Percentiles rank a stretch among this genome's conserved stretches.
phyloP scores from a whole-genome alignment of 2,888 invertebrate species.

The Spisula subtruncata region DNA sequence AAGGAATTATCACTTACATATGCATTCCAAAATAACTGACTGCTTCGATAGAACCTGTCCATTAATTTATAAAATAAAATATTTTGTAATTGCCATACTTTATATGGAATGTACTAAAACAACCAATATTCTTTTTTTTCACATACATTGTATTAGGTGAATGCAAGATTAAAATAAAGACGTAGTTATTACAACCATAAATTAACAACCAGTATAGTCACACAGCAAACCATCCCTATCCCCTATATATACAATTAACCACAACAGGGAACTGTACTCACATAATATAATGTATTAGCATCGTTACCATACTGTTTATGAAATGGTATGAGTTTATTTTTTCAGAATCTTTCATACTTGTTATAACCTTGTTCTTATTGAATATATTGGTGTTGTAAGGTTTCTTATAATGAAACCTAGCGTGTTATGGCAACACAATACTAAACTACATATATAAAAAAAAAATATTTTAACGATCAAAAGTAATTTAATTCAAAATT shows the following conservation, averaged over 20 bases:
- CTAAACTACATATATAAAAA: neutral
- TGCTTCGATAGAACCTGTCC: too few relatives aligned
- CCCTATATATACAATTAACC: constrained; percentile 39
- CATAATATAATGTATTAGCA: too few relatives aligned
- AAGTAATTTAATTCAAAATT: neutral
- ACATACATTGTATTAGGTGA: neutral
- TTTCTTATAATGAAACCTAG: too few relatives aligned
- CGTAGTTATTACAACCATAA: neutral
- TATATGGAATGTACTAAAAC: neutral
- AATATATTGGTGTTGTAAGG: too few relatives aligned
- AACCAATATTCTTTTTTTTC: neutral
- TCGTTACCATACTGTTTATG: too few relatives aligned
- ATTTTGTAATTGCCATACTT: too few relatives aligned
- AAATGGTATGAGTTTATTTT: too few relatives aligned
- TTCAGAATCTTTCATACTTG: too few relatives aligned
- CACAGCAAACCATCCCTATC: constrained; percentile 47
- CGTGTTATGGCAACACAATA: neutral
- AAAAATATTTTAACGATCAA: neutral
- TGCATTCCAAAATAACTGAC: too few relatives aligned
- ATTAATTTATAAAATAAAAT: too few relatives aligned
- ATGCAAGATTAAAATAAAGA: neutral
- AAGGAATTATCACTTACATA: too few relatives aligned
- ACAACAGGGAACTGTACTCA: neutral
- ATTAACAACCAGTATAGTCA: constrained; percentile 16
- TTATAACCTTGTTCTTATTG: too few relatives aligned